Percentiles rank a stretch among this genome's conserved stretches.
Conservation (phyloP, 2,888 invertebrate genomes). For the Trachelus tabidus region DNA sequence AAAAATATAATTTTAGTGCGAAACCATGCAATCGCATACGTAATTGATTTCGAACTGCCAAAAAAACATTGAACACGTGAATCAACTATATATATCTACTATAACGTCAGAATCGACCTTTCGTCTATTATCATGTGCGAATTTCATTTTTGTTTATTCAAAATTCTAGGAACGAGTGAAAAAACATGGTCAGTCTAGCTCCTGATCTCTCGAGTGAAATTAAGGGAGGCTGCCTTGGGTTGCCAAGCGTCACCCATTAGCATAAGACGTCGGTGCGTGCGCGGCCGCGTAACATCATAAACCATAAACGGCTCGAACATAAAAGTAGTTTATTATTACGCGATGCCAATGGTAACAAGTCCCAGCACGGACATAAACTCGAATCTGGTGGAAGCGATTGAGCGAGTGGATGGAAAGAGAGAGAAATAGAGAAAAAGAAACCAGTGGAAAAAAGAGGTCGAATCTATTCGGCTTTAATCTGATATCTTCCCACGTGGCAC, state of each 20-base stretch:
- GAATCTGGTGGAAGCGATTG: constrained; percentile 7
- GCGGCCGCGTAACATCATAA: constrained; percentile 5
- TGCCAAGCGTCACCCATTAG: background rate
- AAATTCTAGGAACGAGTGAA: background rate
- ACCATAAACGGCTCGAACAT: constrained; percentile 4
- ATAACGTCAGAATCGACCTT: background rate
- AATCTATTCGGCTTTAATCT: constrained; percentile 35
- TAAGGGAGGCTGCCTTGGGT: background rate
- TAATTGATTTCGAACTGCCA: too few relatives aligned
- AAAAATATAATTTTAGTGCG: too few relatives aligned
- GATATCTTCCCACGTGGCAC: constrained; percentile 57
- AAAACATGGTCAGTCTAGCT: background rate
- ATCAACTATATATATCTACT: background rate
- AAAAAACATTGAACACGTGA: too few relatives aligned
- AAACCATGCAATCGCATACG: too few relatives aligned
- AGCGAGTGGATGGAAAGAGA: background rate
- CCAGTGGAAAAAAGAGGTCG: constrained; percentile 24
- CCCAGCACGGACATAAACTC: constrained; percentile 7
- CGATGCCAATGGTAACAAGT: constrained; percentile 19
- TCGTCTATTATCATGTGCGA: background rate
- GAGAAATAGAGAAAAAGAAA: background rate
- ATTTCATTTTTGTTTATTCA: background rate
- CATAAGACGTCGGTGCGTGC: background rate
- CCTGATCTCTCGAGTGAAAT: background rate
- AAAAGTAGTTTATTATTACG: constrained; percentile 13